Evolutionary conservation across 2,888 invertebrate species (phyloP), one percentile per base, ranked within the genome.

Genomic region (Patella caerulea): DNA sequence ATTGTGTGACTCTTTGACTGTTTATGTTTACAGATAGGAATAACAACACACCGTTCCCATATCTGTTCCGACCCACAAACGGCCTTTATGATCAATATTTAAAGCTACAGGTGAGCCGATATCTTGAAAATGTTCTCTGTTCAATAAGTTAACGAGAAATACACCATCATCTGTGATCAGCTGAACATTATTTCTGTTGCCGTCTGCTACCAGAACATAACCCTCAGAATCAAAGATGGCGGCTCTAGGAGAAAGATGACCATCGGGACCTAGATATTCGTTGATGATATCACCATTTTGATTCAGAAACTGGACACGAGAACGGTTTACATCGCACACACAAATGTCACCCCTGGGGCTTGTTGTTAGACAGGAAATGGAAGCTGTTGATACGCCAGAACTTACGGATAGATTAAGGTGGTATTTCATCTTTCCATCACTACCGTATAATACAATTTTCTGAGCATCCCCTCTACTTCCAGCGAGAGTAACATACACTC

Each of bases 1-100:
- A 9, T 45, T 45, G 7, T 45, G 9, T 45, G 9, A 45, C 45
- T 45, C 9, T 45, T 45, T 45, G 45, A 45, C 45, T 45, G 45
- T 45, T 45, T 45, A 9, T 45, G 1, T 45, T 45, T 74, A 76
- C 15, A 79, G 72, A 56, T 77, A 79, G 14, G 77, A 73, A 71
- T 72, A 79, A 70, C 73, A 75, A 53, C 73, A 77, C 7, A 79
- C 77, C 53, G 77, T 77, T 14, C 79, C 79, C 45, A 65, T 75
- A n/a, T 72, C 77, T 34, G 79, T 79, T 52, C 79, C 79, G 4
- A 79, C 72, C 79, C 79, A 79, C 24, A 79, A 71, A 15, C 77
- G 72, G 2, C 72, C 70, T 55, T 74, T 74, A 72, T 59, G 52
- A 52, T 79, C 79, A 52, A 77, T 71, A 29, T 70, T 71, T 29